phyloP scores from a whole-genome alignment of 2,888 invertebrate species.

The Drosophila basisetae region DNA sequence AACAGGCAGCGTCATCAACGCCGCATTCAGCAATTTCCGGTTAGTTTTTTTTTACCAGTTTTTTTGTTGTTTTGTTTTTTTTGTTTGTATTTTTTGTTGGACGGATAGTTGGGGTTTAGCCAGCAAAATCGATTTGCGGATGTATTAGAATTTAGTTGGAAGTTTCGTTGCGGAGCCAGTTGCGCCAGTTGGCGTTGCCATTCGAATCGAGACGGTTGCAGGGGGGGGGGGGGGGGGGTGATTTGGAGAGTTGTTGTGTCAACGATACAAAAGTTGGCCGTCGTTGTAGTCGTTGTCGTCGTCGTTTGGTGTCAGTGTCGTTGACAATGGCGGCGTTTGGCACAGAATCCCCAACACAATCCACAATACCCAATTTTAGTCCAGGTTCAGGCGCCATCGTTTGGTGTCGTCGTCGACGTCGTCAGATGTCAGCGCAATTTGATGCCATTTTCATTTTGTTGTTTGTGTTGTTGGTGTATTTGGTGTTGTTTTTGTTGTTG shows the following conservation, averaged over 20 bases:
- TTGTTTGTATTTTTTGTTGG: constrained; percentile 26
- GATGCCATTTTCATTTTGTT: constrained; percentile 81
- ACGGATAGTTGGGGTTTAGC: constrained; percentile 41
- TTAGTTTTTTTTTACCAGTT: constrained; percentile 37
- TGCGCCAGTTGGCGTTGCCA: constrained; percentile 52
- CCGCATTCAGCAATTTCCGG: constrained; percentile 77
- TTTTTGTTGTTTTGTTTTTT: constrained; percentile 30
- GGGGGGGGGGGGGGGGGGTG: background rate
- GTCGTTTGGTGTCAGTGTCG: constrained; percentile 65
- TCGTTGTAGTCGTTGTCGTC: constrained; percentile 21
- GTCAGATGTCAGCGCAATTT: constrained; percentile 84
- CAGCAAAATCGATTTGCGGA: constrained; percentile 75
- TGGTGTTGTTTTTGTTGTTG: constrained; percentile 26
- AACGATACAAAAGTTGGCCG: constrained; percentile 61
- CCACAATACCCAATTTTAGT: constrained; percentile 22
- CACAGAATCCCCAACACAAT: constrained; percentile 10
- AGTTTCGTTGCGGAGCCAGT: constrained; percentile 47
- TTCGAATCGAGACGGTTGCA: constrained; percentile 9
- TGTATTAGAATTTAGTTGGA: constrained; percentile 67
- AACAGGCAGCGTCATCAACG: constrained; percentile 55
- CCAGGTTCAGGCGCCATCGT: constrained; percentile 28
- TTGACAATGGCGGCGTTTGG: constrained; percentile 61
- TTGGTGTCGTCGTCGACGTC: constrained; percentile 61
- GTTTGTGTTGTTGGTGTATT: constrained; percentile 17
- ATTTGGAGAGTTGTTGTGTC: constrained; percentile 27